Percentiles rank a stretch among this genome's conserved stretches.
phyloP scores from a whole-genome alignment of 2,113 vertebrate genomes.

The Cinclus mexicanus region DNA sequence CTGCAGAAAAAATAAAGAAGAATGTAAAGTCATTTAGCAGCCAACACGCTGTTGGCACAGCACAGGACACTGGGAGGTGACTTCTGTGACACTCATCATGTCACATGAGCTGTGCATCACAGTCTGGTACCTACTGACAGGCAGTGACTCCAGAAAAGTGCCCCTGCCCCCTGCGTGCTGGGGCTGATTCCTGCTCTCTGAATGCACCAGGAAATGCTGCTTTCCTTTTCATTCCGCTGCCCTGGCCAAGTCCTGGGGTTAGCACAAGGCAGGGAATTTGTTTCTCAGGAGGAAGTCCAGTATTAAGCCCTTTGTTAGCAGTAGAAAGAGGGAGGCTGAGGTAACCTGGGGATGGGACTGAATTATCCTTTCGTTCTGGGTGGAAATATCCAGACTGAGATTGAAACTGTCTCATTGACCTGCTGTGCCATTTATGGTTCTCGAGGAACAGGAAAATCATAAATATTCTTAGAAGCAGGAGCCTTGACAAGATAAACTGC shows the following conservation, averaged over 20 bases:
- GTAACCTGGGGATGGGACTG: slow-evolving; percentile 17
- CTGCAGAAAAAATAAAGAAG: slow-evolving; percentile 20
- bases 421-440: slow-evolving; percentile 22
- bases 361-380: not conserved
- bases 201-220: not conserved
- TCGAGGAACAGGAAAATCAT: slow-evolving; percentile 25
- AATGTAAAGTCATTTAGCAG: slow-evolving; percentile 62
- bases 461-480: slow-evolving; percentile 50
- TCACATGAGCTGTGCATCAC: not conserved
- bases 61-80: slow-evolving; percentile 49
- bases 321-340: not conserved
- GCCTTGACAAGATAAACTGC: slow-evolving; percentile 43
- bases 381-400: slow-evolving; percentile 14
- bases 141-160: not conserved
- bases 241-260: not conserved
- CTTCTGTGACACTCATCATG: not conserved
- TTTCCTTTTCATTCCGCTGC: not conserved
- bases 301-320: not conserved
- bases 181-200: not conserved
- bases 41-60: slow-evolving; percentile 28
- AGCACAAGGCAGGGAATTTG: not conserved
- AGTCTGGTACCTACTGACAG: not conserved
- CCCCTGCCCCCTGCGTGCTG: not conserved
- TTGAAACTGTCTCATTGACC: slow-evolving; percentile 18
- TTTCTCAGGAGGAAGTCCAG: slow-evolving; percentile 14